Conservation (phyloP, 2,797 vertebrate genomes). For the Remorina albescens region DNA sequence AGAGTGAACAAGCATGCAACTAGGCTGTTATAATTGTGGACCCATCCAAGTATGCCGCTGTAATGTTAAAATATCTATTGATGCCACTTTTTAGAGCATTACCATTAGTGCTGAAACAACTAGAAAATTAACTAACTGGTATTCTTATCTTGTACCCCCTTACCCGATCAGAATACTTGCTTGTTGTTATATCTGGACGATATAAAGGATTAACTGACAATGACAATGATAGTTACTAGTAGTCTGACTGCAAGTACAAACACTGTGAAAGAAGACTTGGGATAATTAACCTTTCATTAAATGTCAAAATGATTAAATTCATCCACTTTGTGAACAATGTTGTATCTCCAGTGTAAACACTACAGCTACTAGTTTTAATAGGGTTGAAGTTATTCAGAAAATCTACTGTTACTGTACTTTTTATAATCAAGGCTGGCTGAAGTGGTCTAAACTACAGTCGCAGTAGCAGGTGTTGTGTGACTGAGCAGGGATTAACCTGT, state of each 20-base stretch:
- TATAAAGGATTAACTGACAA: neutral
- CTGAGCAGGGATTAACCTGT: conserved; percentile 38
- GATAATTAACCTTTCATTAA: neutral
- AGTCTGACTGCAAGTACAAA: neutral
- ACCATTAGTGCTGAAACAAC: neutral
- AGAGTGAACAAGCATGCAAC: neutral
- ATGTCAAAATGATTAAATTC: neutral
- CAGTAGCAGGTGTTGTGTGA: conserved; percentile 31
- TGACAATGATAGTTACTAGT: neutral
- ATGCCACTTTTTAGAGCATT: too few species aligned
- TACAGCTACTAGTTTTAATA: neutral
- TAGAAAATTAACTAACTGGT: neutral
- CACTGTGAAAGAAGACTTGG: neutral
- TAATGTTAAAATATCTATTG: too few species aligned
- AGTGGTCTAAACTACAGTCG: neutral
- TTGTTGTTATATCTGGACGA: too few species aligned
- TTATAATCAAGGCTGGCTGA: neutral
- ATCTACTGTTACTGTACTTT: too few species aligned
- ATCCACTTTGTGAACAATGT: neutral
- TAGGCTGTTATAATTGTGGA: neutral
- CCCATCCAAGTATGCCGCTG: too few species aligned
- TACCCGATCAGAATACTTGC: too few species aligned
- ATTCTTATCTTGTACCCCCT: too few species aligned
- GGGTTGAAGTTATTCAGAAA: neutral
- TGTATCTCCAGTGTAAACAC: neutral